Evolutionary conservation across 2,113 vertebrate genomes (phyloP).

Genomic region (Aspidoscelis tigris): DNA sequence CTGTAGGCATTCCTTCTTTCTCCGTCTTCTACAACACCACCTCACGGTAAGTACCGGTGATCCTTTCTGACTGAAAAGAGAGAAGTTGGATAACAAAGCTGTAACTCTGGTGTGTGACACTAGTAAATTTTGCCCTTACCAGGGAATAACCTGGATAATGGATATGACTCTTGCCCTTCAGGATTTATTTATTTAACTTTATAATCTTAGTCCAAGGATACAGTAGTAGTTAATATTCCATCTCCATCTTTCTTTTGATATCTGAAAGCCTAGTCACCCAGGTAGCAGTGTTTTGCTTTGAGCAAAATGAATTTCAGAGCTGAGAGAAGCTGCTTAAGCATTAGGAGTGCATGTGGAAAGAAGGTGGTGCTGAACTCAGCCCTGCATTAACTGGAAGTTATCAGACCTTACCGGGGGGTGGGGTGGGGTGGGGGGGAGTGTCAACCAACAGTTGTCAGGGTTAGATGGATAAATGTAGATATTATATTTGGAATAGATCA

Average conservation of each 20-base stretch:
- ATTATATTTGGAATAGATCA: too few relatives aligned
- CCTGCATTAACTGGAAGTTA: too few relatives aligned
- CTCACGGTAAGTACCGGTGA: neutral
- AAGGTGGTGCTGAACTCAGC: too few relatives aligned
- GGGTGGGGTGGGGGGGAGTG: too few relatives aligned
- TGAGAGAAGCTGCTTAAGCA: neutral
- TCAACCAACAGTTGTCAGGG: too few relatives aligned
- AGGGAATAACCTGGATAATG: neutral
- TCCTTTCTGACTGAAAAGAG: neutral
- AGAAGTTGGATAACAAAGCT: neutral
- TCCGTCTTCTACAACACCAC: too few relatives aligned
- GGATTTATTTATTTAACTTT: neutral
- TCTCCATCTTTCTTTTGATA: neutral
- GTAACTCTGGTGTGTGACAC: neutral
- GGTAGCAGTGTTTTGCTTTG: neutral
- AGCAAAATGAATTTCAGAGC: neutral
- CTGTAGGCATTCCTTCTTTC: too few relatives aligned
- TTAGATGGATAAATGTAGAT: too few relatives aligned
- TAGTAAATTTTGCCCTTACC: neutral
- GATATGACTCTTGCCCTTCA: neutral
- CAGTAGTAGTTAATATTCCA: neutral
- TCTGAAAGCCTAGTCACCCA: neutral
- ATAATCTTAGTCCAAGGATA: neutral
- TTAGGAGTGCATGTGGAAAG: too few relatives aligned
- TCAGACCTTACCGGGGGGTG: too few relatives aligned